Evolutionary conservation across 2,888 invertebrate genomes (phyloP), one percentile per base, ranked within the genome.

Genomic region (Andrena hattorfiana): DNA sequence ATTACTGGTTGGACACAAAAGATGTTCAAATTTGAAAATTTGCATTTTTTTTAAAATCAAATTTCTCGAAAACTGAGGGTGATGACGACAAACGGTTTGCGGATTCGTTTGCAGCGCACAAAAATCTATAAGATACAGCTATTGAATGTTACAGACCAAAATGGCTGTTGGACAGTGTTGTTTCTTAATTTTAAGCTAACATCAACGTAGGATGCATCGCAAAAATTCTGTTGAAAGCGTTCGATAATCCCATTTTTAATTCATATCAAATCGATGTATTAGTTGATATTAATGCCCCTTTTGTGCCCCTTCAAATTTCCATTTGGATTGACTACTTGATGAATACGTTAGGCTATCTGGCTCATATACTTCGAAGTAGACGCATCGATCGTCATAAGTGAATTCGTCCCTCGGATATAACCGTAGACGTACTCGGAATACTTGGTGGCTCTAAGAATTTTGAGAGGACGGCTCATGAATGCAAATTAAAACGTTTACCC

Each of bases 401-500:
- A 92, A 91, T 91, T 89, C 89, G 90, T 87, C 85, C 77, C 77
- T 77, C 72, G 85, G 84, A 87, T 90, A 90, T 90, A 88, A 90
- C 89, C 87, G 81, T 71, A 82, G 86, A 89, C 91, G 89, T 89
- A 90, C 86, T 89, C 83, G 89, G 89, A 91, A 92, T 92, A 91
- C 90, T 90, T 88, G 87, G 85, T 83, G 88, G 81, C 83, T 83
- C 87, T 85, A 89, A 91, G 92, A 93, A 92, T 92, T 92, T 91
- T 89, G 75, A 80, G 81, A 82, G 83, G 81, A 87, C 64, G 86
- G 88, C 92, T 93, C 93, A 93, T 93, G 93, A 93, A 93, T 93
- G 93, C 91, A 93, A 93, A 93, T 93, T 92, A 93, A 93, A 93
- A 92, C 89, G 90, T 89, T 91, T 87, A 84, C 88, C 84, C 81